Percentiles rank a stretch among this genome's conserved stretches.
phyloP scores from a whole-genome alignment of 2,888 invertebrate genomes.

The Tetranychus piercei region DNA sequence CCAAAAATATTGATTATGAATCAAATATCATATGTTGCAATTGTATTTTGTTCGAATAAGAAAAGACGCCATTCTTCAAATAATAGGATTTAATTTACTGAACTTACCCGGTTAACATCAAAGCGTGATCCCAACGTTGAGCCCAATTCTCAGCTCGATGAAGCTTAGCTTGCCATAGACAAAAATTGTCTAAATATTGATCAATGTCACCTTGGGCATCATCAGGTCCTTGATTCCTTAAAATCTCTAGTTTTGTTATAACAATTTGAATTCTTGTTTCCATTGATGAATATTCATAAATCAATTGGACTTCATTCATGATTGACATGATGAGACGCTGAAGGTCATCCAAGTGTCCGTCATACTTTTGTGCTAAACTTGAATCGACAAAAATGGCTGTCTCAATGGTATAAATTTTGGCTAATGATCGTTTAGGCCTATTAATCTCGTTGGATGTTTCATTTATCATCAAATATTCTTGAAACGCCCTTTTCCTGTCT shows the following conservation, averaged over 20 bases:
- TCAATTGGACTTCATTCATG: conserved; percentile 28
- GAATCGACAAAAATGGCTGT: conserved; percentile 31
- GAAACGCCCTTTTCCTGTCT: conserved; percentile 15
- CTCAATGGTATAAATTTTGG: conserved; percentile 27
- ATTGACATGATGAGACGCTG: conserved; percentile 24
- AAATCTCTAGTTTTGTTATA: conserved; percentile 30
- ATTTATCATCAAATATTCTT: conserved; percentile 11
- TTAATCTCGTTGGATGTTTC: neutral
- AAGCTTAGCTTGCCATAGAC: conserved; percentile 29
- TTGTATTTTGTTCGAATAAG: neutral
- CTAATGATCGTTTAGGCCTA: conserved; percentile 1
- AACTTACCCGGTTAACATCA: conserved; percentile 30
- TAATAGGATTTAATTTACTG: neutral
- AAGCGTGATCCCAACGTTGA: conserved; percentile 32
- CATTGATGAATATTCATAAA: conserved; percentile 30
- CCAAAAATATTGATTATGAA: too few species aligned
- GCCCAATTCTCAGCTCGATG: conserved; percentile 23
- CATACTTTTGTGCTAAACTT: conserved; percentile 27
- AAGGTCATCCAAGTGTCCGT: conserved; percentile 22
- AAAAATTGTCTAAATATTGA: conserved; percentile 32
- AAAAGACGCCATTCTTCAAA: too few species aligned
- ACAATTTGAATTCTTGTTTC: conserved; percentile 29
- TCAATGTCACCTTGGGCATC: conserved; percentile 30
- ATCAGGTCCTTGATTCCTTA: conserved; percentile 27
- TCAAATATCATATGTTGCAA: neutral